Base-by-base conservation (phyloP, 2,797 vertebrate species). In the Onychomys leucogaster region DNA sequence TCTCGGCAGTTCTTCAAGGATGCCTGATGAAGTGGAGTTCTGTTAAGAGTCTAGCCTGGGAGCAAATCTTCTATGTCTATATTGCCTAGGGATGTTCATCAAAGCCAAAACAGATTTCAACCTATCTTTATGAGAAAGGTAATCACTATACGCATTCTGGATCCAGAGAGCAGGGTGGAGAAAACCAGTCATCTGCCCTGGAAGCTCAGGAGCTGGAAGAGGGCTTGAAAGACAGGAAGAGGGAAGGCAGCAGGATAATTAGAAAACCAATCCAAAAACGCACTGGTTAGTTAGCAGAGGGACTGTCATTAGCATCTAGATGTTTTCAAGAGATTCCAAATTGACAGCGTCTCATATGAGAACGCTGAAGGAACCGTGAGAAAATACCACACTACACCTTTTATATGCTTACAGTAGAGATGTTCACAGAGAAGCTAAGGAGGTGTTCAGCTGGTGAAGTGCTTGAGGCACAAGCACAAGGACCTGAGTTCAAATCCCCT, bases 1-100 rank as follows among this genome's bases (percentile, higher is more conserved):
- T 55, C 49, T 65, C 57, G 34, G 71, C 61, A 37, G 67, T 27
- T 16, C 59, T 77, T 77, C 16, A 27, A 55, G 52, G 84, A 46
- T 63, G 85, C 46, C 78, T 92, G 90, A 23, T 75, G 16, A 17
- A 14, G 3, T 0, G 65, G 87, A 93, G 4, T n/a, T 90, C 25
- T 32, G 43, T 86, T 86, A 94, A 96, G 6, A 21, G 43, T 29
- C 57, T 89, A 37, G 29, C 52, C 81, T 2, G 5, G 21, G 94
- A 93, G 91, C 92, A 96, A 65, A 94, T 94, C 86, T 87, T 84
- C 78, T 73, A 14, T 95, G 21, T 83, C 97, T 75, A 86, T 37
- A 46, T 69, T 89, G 65, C 23, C 92, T 6, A 83, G 80, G 52
- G 91, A 94, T 82, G 52, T 52, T 89, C 80, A 57, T 96, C 91